Percentiles rank a stretch among this genome's conserved stretches.
phyloP scores from a whole-genome alignment of 1,140 invertebrate genomes.

The Acromyrmex heyeri region DNA sequence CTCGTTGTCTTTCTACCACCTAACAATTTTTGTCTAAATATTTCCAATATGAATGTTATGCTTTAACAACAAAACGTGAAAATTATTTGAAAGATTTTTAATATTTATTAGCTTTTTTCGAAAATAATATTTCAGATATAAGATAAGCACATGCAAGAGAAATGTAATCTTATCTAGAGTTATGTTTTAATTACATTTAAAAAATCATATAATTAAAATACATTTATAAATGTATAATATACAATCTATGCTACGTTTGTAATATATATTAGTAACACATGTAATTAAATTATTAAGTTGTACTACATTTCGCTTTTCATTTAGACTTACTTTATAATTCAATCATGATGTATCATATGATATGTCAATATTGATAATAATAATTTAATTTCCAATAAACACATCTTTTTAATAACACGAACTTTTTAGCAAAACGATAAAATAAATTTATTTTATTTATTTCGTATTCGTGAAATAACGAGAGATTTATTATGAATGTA shows the following conservation, averaged over 20 bases:
- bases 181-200: not conserved
- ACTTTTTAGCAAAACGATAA: not conserved
- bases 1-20: not conserved
- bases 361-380: not conserved
- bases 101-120: not conserved
- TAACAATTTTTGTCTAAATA: not conserved
- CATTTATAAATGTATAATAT: not conserved
- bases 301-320: not conserved
- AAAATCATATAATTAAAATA: not conserved
- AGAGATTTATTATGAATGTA: not conserved
- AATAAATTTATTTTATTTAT: not conserved
- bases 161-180: not conserved
- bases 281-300: not conserved
- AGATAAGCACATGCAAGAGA: not conserved
- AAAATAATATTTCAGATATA: not conserved
- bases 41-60: not conserved
- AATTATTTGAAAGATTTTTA: not conserved
- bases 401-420: not conserved
- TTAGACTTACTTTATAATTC: not conserved
- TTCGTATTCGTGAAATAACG: not conserved
- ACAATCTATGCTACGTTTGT: not conserved
- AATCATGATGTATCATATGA: not conserved
- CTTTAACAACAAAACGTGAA: not conserved
- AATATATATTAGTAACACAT: not conserved
- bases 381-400: not conserved